Conservation (phyloP, 2,888 invertebrate species). For the Monochamus alternatus region DNA sequence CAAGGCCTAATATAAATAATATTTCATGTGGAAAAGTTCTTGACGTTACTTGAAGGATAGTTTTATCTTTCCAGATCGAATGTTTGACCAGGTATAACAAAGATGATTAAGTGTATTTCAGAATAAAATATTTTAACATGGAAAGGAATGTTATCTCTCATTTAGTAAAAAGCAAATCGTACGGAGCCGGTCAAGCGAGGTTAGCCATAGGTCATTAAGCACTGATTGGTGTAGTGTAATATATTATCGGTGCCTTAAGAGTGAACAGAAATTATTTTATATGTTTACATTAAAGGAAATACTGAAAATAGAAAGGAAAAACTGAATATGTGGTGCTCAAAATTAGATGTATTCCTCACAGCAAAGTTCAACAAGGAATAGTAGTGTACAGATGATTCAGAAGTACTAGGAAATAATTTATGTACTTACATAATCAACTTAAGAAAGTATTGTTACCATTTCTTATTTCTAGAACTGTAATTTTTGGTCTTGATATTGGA, state of each 20-base stretch:
- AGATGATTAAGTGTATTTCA: conserved; percentile 42
- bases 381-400: too few relatives aligned
- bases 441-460: too few relatives aligned
- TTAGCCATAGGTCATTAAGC: conserved; percentile 26
- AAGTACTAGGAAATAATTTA: too few relatives aligned
- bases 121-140: conserved; percentile 33
- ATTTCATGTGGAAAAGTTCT: conserved; percentile 45
- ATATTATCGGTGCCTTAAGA: conserved; percentile 11
- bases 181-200: conserved; percentile 2
- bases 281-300: neutral
- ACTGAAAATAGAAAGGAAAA: neutral
- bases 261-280: conserved; percentile 10
- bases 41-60: conserved; percentile 46
- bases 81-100: conserved; percentile 46
- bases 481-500: too few relatives aligned
- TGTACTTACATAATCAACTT: too few relatives aligned
- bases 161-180: conserved; percentile 17
- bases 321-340: neutral
- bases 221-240: conserved; percentile 9
- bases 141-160: conserved; percentile 28
- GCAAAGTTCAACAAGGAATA: neutral
- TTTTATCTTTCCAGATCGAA: conserved; percentile 47
- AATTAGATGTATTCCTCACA: neutral
- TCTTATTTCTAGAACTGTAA: too few relatives aligned
- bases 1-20: conserved; percentile 41